These are phyloP conservation scores for Dolichoris vasculosae DNA, from an alignment of 1,140 invertebrate genomes.

Conservation along the genomic window DNA sequence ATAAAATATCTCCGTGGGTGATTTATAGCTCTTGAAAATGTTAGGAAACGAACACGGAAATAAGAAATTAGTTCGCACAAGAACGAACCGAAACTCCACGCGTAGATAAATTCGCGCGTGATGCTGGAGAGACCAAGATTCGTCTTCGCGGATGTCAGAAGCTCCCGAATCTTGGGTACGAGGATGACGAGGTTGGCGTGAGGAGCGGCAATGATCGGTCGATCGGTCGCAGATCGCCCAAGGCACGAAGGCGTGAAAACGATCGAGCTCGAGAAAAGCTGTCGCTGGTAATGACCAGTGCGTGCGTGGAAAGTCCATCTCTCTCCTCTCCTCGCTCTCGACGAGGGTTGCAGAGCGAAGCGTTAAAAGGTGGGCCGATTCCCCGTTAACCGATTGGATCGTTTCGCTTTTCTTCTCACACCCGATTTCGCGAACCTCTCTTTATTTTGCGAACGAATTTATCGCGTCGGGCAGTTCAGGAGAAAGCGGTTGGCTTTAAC, in stretches of 20 bases:
- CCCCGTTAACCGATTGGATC: constrained; percentile 71
- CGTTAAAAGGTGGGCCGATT: constrained; percentile 74
- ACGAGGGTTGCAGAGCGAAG: constrained; percentile 52
- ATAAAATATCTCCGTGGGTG: too few species aligned
- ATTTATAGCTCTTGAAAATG: too few species aligned
- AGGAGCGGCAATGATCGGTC: constrained; percentile 35
- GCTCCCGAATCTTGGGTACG: background rate
- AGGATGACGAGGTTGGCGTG: constrained; percentile 35
- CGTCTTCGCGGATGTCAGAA: background rate
- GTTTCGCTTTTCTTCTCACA: constrained; percentile 35
- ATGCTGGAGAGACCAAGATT: background rate
- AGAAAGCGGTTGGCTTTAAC: constrained; percentile 64
- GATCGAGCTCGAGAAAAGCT: constrained; percentile 59
- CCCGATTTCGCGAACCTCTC: constrained; percentile 47
- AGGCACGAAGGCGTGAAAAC: constrained; percentile 30
- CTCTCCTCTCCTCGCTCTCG: background rate
- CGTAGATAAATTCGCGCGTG: constrained; percentile 20
- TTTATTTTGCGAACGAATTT: constrained; percentile 68
- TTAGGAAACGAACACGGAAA: too few species aligned
- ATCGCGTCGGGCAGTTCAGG: constrained; percentile 65
- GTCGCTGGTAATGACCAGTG: constrained; percentile 65
- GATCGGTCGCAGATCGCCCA: constrained; percentile 14
- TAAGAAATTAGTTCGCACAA: too few species aligned
- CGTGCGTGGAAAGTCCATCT: constrained; percentile 54
- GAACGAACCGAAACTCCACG: background rate